A percentile compares a stretch with the other conserved stretches of the same genome.
phyloP scores from a whole-genome alignment of 2,113 vertebrate genomes.

The Candoia aspera region DNA sequence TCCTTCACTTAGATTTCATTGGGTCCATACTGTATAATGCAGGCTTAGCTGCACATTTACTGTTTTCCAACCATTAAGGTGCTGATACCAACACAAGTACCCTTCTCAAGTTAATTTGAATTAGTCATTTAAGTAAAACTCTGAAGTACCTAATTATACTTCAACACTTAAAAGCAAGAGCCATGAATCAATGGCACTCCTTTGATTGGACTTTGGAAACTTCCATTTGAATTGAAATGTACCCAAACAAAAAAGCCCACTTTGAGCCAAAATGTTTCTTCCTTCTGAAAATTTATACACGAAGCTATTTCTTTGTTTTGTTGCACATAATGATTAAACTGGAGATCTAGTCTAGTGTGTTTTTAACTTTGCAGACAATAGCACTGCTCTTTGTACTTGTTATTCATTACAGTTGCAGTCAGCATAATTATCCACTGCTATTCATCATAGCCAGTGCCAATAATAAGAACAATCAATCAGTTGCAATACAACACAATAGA shows the following conservation, averaged over 20 bases:
- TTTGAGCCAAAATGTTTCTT: background rate
- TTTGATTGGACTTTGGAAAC: background rate
- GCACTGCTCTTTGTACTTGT: background rate
- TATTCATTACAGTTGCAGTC: background rate
- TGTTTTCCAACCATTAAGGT: constrained; percentile 13
- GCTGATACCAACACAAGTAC: background rate
- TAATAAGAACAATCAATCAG: background rate
- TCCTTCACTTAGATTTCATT: background rate
- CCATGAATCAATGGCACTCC: background rate
- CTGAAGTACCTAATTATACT: constrained; percentile 19
- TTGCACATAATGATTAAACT: background rate
- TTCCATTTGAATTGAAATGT: background rate
- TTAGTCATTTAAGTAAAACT: constrained; percentile 6
- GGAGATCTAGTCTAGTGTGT: background rate
- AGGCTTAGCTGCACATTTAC: constrained; percentile 24
- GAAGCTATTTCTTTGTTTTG: accelerated
- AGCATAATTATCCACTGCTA: background rate
- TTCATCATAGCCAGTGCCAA: background rate
- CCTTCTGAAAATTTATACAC: background rate
- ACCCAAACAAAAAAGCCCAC: background rate
- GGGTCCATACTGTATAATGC: background rate
- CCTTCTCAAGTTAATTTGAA: constrained; percentile 33
- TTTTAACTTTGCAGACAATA: background rate
- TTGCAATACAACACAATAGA: background rate
- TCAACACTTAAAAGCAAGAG: constrained; percentile 3